These are phyloP conservation scores for Pristionchus pacificus DNA, from an alignment of 1,140 invertebrate genomes.

Conservation along the genomic window DNA sequence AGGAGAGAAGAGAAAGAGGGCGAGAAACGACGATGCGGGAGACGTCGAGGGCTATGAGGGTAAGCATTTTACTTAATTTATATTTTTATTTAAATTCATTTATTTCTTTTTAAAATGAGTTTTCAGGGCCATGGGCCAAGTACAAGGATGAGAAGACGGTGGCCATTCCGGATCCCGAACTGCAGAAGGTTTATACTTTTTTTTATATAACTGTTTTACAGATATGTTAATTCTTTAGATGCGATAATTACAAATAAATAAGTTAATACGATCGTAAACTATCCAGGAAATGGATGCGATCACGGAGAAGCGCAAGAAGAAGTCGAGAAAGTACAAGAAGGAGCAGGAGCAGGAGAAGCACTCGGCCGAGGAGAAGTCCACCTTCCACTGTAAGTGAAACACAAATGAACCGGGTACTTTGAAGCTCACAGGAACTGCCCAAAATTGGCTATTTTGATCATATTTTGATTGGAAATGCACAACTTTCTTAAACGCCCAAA, in stretches of 20 bases:
- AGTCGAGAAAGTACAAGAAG: constrained; percentile 44
- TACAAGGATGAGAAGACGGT: constrained; percentile 83
- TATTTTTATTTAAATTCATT: not conserved
- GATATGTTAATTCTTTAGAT: not conserved
- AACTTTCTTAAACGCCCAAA: not conserved
- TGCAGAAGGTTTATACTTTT: constrained; percentile 67
- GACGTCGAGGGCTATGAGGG: constrained; percentile 76
- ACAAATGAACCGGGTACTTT: too few relatives aligned
- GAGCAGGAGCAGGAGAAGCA: constrained; percentile 40
- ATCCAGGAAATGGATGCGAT: not conserved
- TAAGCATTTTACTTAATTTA: constrained; percentile 25
- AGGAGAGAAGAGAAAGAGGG: constrained; percentile 77
- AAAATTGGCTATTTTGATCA: not conserved
- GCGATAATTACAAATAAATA: too few relatives aligned
- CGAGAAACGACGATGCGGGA: constrained; percentile 80
- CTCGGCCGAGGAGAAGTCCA: constrained; percentile 78
- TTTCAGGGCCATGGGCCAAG: constrained; percentile 88
- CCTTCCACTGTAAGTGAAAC: constrained; percentile 85
- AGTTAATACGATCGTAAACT: constrained; percentile 76
- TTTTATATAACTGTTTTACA: not conserved
- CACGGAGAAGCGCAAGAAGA: constrained; percentile 31
- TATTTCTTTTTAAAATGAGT: not conserved
- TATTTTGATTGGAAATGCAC: constrained; percentile 2
- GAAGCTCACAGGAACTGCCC: too few relatives aligned
- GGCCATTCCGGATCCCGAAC: constrained; percentile 79